phyloP scores from a whole-genome alignment of 2,797 vertebrate species.

The Trematomus bernacchii region DNA sequence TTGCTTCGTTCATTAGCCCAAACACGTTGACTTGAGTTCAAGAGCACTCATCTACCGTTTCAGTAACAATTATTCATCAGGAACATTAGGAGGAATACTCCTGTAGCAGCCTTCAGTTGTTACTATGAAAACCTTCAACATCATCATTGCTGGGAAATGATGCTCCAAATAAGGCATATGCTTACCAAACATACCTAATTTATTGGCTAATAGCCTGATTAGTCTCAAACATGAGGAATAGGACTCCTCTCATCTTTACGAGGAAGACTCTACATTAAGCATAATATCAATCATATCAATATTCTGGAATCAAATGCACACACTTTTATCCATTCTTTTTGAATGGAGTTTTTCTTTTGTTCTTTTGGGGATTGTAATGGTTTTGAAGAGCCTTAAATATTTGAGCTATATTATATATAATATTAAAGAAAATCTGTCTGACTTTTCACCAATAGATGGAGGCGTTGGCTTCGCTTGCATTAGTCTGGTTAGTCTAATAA shows the following conservation, averaged over 20 bases:
- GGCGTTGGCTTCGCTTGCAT: background rate
- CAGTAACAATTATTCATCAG: background rate
- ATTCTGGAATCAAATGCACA: background rate
- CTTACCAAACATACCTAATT: conserved; percentile 3
- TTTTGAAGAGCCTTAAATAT: background rate
- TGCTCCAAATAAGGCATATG: conserved; percentile 9
- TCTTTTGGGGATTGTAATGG: background rate
- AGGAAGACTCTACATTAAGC: background rate
- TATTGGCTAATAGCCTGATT: background rate
- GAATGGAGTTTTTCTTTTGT: background rate
- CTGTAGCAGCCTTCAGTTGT: background rate
- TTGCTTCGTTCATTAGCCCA: background rate
- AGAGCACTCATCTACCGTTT: conserved; percentile 3
- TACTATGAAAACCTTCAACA: background rate
- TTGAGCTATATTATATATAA: background rate
- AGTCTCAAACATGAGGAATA: background rate
- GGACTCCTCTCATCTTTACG: background rate
- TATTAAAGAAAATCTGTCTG: conserved; percentile 5
- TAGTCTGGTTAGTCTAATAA: background rate
- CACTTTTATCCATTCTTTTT: background rate
- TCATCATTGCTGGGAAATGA: background rate
- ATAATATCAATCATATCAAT: background rate
- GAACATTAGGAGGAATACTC: conserved; percentile 5
- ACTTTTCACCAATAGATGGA: conserved; percentile 29
- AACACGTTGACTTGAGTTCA: background rate